Conservation (phyloP, 2,113 vertebrate genomes). For the Halcyon malimbica region DNA sequence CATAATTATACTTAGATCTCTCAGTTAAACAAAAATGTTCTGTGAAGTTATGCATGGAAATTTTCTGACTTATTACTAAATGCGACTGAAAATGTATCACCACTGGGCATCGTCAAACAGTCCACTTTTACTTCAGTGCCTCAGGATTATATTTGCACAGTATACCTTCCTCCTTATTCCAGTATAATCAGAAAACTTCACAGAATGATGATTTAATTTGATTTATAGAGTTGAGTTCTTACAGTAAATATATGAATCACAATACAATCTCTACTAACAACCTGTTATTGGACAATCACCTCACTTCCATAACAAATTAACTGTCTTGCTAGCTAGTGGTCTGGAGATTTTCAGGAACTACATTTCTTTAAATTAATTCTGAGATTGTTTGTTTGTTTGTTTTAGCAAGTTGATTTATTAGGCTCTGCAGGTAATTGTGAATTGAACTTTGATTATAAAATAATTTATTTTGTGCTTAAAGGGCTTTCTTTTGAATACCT, state of each 20-base stretch:
- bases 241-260: background rate
- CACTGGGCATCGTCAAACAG: background rate
- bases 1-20: background rate
- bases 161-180: background rate
- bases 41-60: background rate
- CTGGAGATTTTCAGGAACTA: background rate
- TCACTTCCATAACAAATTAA: background rate
- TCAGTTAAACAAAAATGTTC: background rate
- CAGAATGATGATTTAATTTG: background rate
- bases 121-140: background rate
- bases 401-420: background rate
- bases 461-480: background rate
- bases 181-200: background rate
- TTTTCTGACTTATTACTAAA: background rate
- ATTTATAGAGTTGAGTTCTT: background rate
- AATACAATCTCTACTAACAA: background rate
- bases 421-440: background rate
- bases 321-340: background rate
- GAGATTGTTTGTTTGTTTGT: background rate
- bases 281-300: background rate
- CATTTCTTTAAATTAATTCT: background rate
- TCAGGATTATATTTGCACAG: background rate
- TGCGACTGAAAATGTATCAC: background rate
- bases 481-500: background rate
- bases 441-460: background rate